These are phyloP conservation scores for Lepidothrix coronata DNA, from an alignment of 2,113 vertebrate genomes.

Conservation along the genomic window DNA sequence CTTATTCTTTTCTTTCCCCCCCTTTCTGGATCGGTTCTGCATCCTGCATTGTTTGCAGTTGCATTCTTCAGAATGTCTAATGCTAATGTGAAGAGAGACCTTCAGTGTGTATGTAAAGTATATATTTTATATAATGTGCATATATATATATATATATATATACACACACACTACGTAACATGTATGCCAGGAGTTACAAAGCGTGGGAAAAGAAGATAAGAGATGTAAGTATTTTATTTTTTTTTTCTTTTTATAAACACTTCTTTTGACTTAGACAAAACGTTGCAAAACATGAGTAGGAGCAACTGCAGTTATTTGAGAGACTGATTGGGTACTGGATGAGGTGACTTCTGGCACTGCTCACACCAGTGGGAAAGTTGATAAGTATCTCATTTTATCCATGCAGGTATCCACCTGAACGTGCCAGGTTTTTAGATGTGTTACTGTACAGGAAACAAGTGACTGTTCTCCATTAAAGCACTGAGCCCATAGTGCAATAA, in stretches of 20 bases:
- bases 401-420: neutral
- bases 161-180: neutral
- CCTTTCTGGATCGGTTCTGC: neutral
- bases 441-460: neutral
- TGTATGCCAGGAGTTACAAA: neutral
- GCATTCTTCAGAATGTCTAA: neutral
- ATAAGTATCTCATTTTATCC: neutral
- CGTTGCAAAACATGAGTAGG: neutral
- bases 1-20: neutral
- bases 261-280: neutral
- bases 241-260: neutral
- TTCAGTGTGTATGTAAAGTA: slow-evolving; percentile 40
- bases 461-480: neutral
- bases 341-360: neutral
- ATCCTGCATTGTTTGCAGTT: neutral
- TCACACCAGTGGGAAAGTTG: neutral
- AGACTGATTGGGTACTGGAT: neutral
- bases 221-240: slow-evolving; percentile 18
- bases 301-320: neutral
- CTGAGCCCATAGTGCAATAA: neutral
- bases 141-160: neutral
- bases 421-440: neutral
- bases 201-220: neutral
- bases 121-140: slow-evolving; percentile 46
- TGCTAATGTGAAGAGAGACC: neutral